Percentiles rank a stretch among this genome's conserved stretches.
Evolutionary conservation across 1,140 invertebrate genomes (phyloP).

Genomic region (Lepidotrigona ventralis): DNA sequence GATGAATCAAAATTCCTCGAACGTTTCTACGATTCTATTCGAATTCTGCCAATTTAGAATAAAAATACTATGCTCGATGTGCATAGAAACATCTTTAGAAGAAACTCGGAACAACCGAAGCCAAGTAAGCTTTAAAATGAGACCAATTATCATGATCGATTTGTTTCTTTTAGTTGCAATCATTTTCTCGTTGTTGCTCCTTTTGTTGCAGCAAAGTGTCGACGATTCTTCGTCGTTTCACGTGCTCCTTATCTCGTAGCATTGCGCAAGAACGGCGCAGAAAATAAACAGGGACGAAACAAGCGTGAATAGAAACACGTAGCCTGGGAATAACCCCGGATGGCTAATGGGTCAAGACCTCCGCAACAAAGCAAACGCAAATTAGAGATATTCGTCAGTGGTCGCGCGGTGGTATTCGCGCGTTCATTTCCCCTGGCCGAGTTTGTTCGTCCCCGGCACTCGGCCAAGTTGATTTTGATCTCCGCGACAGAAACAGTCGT

Average conservation of each 20-base stretch:
- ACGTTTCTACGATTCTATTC: too few relatives aligned
- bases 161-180: too few relatives aligned
- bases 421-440: neutral
- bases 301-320: neutral
- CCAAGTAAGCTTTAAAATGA: too few relatives aligned
- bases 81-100: too few relatives aligned
- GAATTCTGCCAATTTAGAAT: too few relatives aligned
- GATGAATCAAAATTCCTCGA: too few relatives aligned
- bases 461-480: conserved; percentile 49
- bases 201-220: too few relatives aligned
- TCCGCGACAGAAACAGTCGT: conserved; percentile 37
- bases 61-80: too few relatives aligned
- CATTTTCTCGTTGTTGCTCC: too few relatives aligned
- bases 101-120: too few relatives aligned
- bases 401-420: neutral
- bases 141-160: too few relatives aligned
- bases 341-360: neutral
- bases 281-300: neutral
- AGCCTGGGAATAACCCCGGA: neutral
- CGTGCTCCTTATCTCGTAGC: neutral
- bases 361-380: neutral
- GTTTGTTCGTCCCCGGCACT: conserved; percentile 25
- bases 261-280: neutral
- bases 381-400: conserved; percentile 8
- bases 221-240: too few relatives aligned